These are phyloP conservation scores for Lutraria rhynchaena DNA, from an alignment of 1,140 invertebrate species.

Conservation along the genomic window DNA sequence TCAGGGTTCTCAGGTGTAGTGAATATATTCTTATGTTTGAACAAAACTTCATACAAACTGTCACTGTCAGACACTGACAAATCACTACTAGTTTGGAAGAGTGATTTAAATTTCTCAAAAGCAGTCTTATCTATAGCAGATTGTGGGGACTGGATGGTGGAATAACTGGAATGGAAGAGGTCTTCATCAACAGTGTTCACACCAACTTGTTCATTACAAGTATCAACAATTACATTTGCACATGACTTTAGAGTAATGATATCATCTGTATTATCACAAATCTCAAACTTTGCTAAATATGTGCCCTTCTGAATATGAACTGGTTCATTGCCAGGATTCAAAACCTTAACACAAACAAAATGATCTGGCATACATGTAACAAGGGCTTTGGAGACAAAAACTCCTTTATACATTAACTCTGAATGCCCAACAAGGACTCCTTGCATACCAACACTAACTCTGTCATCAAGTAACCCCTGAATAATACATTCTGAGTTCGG, in stretches of 20 bases:
- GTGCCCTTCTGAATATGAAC: constrained; percentile 18
- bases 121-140: neutral
- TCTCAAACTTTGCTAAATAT: constrained; percentile 33
- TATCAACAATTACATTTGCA: constrained; percentile 27
- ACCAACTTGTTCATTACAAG: neutral
- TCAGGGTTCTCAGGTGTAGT: constrained; percentile 33
- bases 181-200: constrained; percentile 2
- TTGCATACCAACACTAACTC: constrained; percentile 41
- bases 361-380: constrained; percentile 21
- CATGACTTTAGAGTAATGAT: constrained; percentile 20
- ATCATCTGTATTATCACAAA: too few species aligned
- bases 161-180: neutral
- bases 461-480: neutral
- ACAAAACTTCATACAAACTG: constrained; percentile 22
- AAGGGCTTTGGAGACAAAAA: constrained; percentile 43
- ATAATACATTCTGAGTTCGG: constrained; percentile 45
- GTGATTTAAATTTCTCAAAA: constrained; percentile 34
- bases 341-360: constrained; percentile 20
- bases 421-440: neutral
- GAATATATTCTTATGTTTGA: constrained; percentile 45
- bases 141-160: neutral
- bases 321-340: constrained; percentile 40
- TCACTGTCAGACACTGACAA: neutral
- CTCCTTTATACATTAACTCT: constrained; percentile 6
- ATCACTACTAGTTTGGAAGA: constrained; percentile 2